These are phyloP conservation scores for Dromaius novaehollandiae DNA, from an alignment of 2,113 vertebrate species.

Conservation along the genomic window DNA sequence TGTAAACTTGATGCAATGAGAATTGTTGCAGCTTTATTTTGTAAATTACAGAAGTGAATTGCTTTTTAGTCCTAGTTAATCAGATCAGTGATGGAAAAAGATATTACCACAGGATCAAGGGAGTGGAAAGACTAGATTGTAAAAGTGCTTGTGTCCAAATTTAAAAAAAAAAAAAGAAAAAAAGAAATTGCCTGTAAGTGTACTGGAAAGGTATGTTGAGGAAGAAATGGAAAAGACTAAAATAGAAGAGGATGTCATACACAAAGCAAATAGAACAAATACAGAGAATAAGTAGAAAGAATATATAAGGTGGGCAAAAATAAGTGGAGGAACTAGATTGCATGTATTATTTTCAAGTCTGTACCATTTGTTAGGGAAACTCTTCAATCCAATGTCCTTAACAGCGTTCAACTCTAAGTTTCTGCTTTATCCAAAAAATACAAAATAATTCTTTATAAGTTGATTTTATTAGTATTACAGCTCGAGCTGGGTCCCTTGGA, in stretches of 20 bases:
- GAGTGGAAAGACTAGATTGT: accelerated
- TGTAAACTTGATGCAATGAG: not conserved
- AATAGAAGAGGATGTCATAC: not conserved
- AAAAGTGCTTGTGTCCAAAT: not conserved
- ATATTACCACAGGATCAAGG: not conserved
- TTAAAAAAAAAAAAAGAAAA: not conserved
- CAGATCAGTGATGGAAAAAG: not conserved
- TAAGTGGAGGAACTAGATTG: not conserved
- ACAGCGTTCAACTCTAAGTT: no score
- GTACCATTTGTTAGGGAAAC: not conserved
- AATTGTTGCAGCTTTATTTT: not conserved
- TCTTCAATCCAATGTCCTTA: no score
- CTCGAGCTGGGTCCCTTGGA: no score
- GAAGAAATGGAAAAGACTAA: not conserved
- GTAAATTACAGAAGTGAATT: not conserved
- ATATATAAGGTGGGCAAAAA: not conserved
- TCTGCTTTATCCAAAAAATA: no score
- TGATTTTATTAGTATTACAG: no score
- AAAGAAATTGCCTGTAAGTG: not conserved
- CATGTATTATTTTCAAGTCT: not conserved
- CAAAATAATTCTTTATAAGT: no score
- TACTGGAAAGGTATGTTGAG: not conserved
- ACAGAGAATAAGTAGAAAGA: not conserved
- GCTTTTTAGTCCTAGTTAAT: not conserved
- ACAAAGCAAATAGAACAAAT: not conserved